Evolutionary conservation across 2,113 vertebrate genomes (phyloP).

Genomic region (Piprites chloris): DNA sequence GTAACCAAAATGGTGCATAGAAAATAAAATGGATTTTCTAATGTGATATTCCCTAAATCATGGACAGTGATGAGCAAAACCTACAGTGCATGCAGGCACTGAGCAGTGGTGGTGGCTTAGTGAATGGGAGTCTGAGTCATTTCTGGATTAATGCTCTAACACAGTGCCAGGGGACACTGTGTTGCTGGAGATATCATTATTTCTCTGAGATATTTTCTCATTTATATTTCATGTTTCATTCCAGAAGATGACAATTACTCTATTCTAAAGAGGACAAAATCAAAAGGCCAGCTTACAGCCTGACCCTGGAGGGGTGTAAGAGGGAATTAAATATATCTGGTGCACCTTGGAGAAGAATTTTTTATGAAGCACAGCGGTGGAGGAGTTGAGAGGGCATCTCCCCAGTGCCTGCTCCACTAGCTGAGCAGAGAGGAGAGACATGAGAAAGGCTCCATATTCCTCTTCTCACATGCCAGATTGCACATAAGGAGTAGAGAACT

Average conservation of each 20-base stretch:
- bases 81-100: background rate
- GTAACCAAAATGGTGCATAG: background rate
- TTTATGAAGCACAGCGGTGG: background rate
- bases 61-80: background rate
- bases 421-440: background rate
- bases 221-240: background rate
- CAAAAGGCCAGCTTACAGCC: slow-evolving; percentile 27
- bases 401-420: background rate
- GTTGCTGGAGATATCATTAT: slow-evolving; percentile 62
- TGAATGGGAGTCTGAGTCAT: background rate
- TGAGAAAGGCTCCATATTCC: background rate
- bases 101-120: background rate
- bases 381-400: background rate
- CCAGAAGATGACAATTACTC: background rate
- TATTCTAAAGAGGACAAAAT: slow-evolving; percentile 33
- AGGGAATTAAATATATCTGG: slow-evolving; percentile 22
- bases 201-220: slow-evolving; percentile 40
- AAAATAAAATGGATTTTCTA: slow-evolving; percentile 18
- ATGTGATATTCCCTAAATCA: background rate
- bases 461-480: background rate
- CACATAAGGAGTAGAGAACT: background rate
- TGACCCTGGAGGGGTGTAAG: slow-evolving; percentile 1
- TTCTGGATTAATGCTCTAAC: slow-evolving; percentile 47
- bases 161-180: slow-evolving; percentile 39
- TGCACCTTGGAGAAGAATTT: background rate